These are phyloP conservation scores for Lucifuga dentata DNA, from an alignment of 2,113 vertebrate genomes.

Conservation along the genomic window DNA sequence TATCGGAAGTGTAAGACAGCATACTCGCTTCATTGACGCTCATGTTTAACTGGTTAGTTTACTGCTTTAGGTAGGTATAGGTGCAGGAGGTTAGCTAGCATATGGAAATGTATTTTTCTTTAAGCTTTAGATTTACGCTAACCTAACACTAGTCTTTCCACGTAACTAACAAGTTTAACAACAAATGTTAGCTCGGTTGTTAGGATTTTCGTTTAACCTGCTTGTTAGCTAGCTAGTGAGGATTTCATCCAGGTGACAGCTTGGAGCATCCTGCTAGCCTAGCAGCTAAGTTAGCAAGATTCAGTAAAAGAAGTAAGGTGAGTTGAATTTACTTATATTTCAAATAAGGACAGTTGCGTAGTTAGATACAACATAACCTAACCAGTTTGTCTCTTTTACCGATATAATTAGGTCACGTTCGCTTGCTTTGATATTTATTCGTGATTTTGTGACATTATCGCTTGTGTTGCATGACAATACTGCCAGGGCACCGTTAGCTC, in stretches of 20 bases:
- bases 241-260: neutral
- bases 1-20: neutral
- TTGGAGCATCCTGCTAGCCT: slow-evolving; percentile 46
- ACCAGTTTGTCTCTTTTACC: no score
- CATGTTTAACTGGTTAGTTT: slow-evolving; percentile 21
- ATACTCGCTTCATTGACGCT: no score
- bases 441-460: no score
- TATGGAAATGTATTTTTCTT: neutral
- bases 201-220: neutral
- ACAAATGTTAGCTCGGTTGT: neutral
- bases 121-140: accelerated
- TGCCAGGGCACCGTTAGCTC: neutral
- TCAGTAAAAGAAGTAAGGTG: slow-evolving; percentile 41
- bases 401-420: neutral
- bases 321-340: slow-evolving; percentile 23
- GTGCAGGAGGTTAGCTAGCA: neutral
- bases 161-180: accelerated
- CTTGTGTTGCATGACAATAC: no score
- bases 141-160: accelerated
- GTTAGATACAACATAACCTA: accelerated
- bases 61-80: neutral
- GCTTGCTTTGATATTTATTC: no score
- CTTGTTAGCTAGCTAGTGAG: neutral
- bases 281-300: slow-evolving; percentile 41
- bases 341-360: neutral